phyloP scores from a whole-genome alignment of 1,140 invertebrate species.

The Sarcophaga bullata region DNA sequence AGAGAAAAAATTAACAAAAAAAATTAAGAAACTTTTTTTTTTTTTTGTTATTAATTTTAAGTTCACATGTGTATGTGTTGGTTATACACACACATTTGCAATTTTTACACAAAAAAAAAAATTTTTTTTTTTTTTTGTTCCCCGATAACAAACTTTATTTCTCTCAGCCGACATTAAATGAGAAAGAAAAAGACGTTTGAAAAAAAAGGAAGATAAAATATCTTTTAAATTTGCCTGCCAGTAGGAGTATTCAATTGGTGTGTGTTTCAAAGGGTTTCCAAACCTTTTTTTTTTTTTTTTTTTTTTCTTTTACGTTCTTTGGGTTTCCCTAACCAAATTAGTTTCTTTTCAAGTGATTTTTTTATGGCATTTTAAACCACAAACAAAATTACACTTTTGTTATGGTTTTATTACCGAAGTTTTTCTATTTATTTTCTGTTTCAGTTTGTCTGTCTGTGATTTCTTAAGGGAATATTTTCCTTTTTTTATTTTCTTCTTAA shows the following conservation, averaged over 20 bases:
- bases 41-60: too few species aligned
- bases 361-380: conserved; percentile 7
- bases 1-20: not conserved
- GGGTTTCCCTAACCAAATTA: not conserved
- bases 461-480: not conserved
- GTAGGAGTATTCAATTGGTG: not conserved
- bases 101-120: not conserved
- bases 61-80: not conserved
- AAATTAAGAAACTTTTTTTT: too few species aligned
- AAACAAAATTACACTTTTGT: conserved; percentile 7
- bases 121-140: not conserved
- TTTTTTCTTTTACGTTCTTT: not conserved
- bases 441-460: not conserved
- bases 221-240: not conserved
- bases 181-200: not conserved
- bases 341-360: conserved; percentile 20
- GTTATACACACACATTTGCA: not conserved
- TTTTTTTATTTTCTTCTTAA: not conserved
- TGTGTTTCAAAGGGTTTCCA: not conserved
- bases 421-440: not conserved
- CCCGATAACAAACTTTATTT: conserved; percentile 16
- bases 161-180: not conserved
- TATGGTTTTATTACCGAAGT: not conserved
- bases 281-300: not conserved
- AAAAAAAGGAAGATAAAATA: not conserved